A percentile compares a stretch with the other conserved stretches of the same genome.
These are phyloP conservation scores for Chromis chromis DNA, from an alignment of 2,797 vertebrate species.

Conservation along the genomic window DNA sequence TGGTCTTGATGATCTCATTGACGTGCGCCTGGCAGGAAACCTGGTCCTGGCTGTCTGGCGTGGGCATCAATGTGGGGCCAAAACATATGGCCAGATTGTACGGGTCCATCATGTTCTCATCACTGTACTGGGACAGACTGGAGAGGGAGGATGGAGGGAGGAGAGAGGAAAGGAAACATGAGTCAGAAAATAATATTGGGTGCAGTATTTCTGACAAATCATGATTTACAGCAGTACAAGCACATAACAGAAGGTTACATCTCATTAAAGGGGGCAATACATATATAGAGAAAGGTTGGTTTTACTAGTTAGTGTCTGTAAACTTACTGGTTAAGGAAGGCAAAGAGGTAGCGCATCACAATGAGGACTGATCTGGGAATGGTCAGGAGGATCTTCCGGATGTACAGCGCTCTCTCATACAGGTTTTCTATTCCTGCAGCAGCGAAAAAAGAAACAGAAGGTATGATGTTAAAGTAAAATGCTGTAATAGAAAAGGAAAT, in stretches of 20 bases:
- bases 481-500: background rate
- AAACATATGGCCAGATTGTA: conserved; percentile 99
- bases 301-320: background rate
- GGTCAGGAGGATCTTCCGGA: conserved; percentile 95
- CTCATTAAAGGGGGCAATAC: background rate
- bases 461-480: background rate
- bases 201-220: too few species aligned
- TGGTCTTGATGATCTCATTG: conserved; percentile 98
- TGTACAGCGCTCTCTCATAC: conserved; percentile 95
- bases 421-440: conserved; percentile 94
- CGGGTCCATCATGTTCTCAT: conserved; percentile 99
- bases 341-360: conserved; percentile 97
- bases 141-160: background rate
- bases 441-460: background rate
- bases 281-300: background rate
- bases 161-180: background rate
- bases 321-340: conserved; percentile 98
- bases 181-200: background rate
- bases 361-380: conserved; percentile 94
- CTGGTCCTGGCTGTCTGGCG: conserved; percentile 97
- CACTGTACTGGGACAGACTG: conserved; percentile 97
- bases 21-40: conserved; percentile 98
- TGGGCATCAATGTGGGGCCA: conserved; percentile 97
- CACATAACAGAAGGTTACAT: background rate
- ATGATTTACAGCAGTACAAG: background rate